phyloP scores from a whole-genome alignment of 2,113 vertebrate species.

The Recurvirostra avosetta region DNA sequence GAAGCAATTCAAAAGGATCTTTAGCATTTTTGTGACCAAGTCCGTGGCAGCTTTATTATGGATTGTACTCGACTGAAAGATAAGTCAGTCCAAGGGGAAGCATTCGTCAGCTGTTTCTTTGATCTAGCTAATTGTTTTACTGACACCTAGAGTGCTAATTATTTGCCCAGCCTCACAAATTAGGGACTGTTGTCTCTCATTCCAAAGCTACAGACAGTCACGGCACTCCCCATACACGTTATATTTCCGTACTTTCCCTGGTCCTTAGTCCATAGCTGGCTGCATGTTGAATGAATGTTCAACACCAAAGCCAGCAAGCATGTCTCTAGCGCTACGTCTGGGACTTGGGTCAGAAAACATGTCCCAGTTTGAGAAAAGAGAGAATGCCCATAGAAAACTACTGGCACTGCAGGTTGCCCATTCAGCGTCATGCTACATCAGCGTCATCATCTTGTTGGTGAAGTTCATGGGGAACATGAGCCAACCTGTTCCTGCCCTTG shows the following conservation, averaged over 20 bases:
- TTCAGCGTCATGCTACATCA: too few species aligned
- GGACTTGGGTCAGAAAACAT: neutral
- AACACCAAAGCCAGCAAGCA: neutral
- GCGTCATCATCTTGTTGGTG: too few species aligned
- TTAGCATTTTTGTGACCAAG: neutral
- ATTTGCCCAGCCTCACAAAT: neutral
- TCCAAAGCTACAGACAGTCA: neutral
- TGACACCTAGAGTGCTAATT: neutral
- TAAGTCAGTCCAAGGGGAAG: neutral
- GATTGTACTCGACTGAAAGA: neutral
- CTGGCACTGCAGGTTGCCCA: neutral
- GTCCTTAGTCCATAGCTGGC: neutral
- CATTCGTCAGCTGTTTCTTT: neutral
- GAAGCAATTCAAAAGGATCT: neutral
- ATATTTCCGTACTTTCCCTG: neutral
- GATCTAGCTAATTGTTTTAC: neutral
- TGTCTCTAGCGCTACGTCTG: neutral
- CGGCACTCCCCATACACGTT: rapidly evolving
- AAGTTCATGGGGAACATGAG: neutral
- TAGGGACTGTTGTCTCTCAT: neutral
- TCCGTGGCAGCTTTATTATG: neutral
- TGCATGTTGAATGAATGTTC: neutral
- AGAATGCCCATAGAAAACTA: neutral
- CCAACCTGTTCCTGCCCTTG: neutral
- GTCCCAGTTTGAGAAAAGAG: neutral